Percentiles rank a stretch among this genome's conserved stretches.
These are phyloP conservation scores for Myripristis murdjan DNA, from an alignment of 2,797 vertebrate species.

Conservation along the genomic window DNA sequence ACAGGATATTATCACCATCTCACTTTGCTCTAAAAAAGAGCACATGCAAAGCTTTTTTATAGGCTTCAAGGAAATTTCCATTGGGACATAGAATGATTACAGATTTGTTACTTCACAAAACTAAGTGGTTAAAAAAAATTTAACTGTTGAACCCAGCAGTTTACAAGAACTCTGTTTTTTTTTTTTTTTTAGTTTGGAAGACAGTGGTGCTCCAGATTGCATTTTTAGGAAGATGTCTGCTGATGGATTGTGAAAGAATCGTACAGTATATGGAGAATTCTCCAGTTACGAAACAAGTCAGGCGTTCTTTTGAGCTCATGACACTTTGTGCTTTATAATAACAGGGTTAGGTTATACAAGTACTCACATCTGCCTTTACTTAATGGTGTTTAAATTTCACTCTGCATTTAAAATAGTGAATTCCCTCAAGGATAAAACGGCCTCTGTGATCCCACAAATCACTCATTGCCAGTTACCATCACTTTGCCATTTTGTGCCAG, in stretches of 20 bases:
- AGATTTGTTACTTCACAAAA: not conserved
- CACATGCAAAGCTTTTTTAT: not conserved
- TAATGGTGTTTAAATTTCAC: not conserved
- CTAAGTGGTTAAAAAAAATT: not conserved
- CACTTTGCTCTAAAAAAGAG: not conserved
- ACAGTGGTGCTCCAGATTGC: not conserved
- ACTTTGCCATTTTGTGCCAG: not conserved
- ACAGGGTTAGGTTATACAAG: not conserved
- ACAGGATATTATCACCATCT: not conserved
- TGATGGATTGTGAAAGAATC: slow-evolving; percentile 2
- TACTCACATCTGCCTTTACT: not conserved
- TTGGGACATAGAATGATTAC: not conserved
- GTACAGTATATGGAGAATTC: not conserved
- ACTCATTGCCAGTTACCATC: not conserved
- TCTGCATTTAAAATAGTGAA: not conserved
- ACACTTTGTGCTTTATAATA: not conserved
- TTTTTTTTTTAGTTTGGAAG: no score
- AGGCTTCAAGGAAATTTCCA: not conserved
- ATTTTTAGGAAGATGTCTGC: slow-evolving; percentile 13
- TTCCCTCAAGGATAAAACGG: slow-evolving; percentile 4
- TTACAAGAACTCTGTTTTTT: slow-evolving; percentile 10
- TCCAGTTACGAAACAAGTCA: not conserved
- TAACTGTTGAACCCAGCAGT: not conserved
- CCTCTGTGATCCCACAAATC: not conserved
- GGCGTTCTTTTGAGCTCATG: not conserved